These are phyloP conservation scores for Urocynchramus pylzowi DNA, from an alignment of 2,113 vertebrate species.

Conservation along the genomic window DNA sequence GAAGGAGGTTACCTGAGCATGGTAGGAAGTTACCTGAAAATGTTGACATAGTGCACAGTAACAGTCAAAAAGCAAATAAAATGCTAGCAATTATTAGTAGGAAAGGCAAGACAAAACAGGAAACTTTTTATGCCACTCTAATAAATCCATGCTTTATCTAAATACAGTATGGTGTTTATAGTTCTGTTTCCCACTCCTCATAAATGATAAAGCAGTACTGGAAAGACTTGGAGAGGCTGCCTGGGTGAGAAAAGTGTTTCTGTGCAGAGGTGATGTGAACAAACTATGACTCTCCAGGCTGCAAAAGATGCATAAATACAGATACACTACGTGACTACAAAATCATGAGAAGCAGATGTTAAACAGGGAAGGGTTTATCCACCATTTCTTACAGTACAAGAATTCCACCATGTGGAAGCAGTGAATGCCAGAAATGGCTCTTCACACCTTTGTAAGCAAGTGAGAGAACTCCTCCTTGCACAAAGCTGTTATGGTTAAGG, in stretches of 20 bases:
- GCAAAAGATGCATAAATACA: background rate
- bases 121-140: background rate
- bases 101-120: background rate
- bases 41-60: background rate
- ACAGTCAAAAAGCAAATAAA: background rate
- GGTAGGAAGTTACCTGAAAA: background rate
- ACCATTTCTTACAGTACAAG: background rate
- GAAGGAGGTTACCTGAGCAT: background rate
- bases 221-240: background rate
- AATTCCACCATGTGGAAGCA: background rate
- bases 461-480: background rate
- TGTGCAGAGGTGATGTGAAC: background rate
- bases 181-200: background rate
- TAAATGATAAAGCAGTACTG: background rate
- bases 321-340: background rate
- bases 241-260: background rate
- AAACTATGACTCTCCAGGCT: background rate
- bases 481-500: background rate
- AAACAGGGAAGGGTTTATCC: background rate
- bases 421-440: background rate
- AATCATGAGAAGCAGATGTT: background rate
- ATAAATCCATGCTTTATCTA: background rate
- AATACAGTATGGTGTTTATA: background rate
- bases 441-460: background rate
- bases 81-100: background rate